A percentile compares a stretch with the other conserved stretches of the same genome.
These are phyloP conservation scores for Carcharodon carcharias DNA, from an alignment of 2,797 vertebrate genomes.

Conservation along the genomic window DNA sequence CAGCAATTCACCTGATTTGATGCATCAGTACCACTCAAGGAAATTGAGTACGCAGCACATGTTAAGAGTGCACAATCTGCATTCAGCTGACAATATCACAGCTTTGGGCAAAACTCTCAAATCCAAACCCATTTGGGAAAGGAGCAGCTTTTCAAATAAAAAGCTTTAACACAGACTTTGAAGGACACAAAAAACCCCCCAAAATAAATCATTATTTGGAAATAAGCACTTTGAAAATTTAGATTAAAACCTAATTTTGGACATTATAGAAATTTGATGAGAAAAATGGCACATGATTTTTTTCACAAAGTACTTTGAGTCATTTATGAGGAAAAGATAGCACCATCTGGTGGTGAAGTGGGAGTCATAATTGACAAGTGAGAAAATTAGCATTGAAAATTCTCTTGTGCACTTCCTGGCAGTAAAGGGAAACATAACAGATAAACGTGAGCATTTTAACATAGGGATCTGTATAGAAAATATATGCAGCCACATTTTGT, in stretches of 20 bases:
- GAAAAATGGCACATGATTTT: neutral
- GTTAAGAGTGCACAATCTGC: neutral
- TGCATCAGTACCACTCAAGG: neutral
- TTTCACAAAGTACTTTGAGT: neutral
- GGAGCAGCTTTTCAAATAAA: neutral
- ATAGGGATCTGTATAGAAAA: neutral
- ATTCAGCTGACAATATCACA: neutral
- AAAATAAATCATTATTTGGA: neutral
- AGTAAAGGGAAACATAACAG: neutral
- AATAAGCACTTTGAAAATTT: neutral
- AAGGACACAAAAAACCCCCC: neutral
- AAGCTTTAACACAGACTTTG: neutral
- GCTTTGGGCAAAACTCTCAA: neutral
- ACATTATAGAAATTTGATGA: neutral
- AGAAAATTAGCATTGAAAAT: neutral
- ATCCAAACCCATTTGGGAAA: neutral
- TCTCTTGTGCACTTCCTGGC: neutral
- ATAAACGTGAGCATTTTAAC: neutral
- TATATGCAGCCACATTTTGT: neutral
- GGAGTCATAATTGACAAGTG: neutral
- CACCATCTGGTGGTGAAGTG: neutral
- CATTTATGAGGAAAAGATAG: neutral
- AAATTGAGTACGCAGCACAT: neutral
- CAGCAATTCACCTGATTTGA: neutral
- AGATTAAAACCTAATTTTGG: neutral